Evolutionary conservation across 2,888 invertebrate species (phyloP).

Genomic region (Mythimna albipuncta): DNA sequence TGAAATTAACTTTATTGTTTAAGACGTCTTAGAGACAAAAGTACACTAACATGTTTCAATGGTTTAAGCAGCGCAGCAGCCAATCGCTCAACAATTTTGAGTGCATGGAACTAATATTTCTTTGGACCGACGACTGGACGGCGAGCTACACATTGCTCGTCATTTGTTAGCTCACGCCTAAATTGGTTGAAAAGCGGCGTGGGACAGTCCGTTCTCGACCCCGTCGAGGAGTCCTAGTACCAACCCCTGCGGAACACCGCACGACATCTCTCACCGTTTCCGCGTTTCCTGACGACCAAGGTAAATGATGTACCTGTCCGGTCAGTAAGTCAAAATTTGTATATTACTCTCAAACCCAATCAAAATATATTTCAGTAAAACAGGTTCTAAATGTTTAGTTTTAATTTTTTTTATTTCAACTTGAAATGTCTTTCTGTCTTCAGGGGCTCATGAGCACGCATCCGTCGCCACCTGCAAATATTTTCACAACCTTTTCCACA

Average conservation of each 20-base stretch:
- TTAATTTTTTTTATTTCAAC: constrained; percentile 10
- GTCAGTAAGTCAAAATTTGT: not conserved
- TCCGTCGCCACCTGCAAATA: constrained; percentile 49
- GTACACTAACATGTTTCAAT: not conserved
- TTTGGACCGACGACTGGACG: too few species aligned
- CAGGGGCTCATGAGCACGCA: constrained; percentile 18
- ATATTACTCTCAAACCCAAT: not conserved
- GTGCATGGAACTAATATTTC: too few species aligned
- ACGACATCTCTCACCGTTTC: too few species aligned
- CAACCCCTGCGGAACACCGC: too few species aligned
- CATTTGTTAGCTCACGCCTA: too few species aligned
- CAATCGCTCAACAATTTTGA: too few species aligned
- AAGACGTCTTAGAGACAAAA: not conserved
- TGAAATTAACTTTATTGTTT: not conserved
- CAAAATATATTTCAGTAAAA: not conserved
- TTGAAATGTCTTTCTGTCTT: constrained; percentile 13
- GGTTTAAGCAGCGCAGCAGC: not conserved
- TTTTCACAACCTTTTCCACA: constrained; percentile 33
- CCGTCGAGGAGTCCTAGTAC: too few species aligned
- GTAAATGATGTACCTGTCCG: too few species aligned
- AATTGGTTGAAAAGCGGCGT: too few species aligned
- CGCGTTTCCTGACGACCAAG: too few species aligned
- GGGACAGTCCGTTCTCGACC: too few species aligned
- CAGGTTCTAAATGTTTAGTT: not conserved
- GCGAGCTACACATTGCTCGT: too few species aligned